Conservation (phyloP, 2,113 vertebrate species). For the Misgurnus mizolepis region DNA sequence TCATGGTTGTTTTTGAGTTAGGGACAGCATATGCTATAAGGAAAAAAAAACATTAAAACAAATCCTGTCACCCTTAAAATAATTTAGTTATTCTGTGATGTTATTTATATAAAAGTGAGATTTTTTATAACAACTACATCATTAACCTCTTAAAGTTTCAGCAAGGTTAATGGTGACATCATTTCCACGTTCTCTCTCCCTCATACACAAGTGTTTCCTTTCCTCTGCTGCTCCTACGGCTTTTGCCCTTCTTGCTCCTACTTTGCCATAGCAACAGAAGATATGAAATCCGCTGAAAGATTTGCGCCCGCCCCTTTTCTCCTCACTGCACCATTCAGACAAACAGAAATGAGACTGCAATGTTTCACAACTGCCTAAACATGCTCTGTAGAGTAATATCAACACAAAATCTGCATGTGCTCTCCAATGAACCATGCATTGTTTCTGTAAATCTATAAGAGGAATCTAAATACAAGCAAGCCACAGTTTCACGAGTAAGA, state of each 20-base stretch:
- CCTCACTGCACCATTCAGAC: conserved; percentile 50
- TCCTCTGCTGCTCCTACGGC: conserved; percentile 36
- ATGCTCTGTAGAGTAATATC: neutral
- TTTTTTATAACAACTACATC: conserved; percentile 51
- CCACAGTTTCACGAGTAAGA: neutral
- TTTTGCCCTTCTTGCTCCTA: conserved; percentile 61
- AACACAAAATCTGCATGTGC: neutral
- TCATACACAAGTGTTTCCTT: conserved; percentile 13
- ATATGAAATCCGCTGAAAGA: conserved; percentile 63
- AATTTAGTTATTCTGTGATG: conserved; percentile 7
- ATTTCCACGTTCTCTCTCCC: conserved; percentile 32
- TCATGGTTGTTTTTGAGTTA: no score
- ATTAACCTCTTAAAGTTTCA: conserved; percentile 52
- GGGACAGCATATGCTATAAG: no score
- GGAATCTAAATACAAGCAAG: no score
- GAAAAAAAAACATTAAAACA: neutral
- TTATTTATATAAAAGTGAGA: neutral
- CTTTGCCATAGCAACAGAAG: conserved; percentile 69
- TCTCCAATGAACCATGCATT: neutral
- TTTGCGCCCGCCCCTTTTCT: conserved; percentile 49
- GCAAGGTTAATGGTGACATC: conserved; percentile 48
- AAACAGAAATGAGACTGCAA: conserved; percentile 25
- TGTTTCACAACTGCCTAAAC: neutral
- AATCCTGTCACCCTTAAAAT: conserved; percentile 22
- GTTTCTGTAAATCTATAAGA: neutral